A percentile compares a stretch with the other conserved stretches of the same genome.
These are phyloP conservation scores for Trilocha varians DNA, from an alignment of 2,888 invertebrate genomes.

Conservation along the genomic window DNA sequence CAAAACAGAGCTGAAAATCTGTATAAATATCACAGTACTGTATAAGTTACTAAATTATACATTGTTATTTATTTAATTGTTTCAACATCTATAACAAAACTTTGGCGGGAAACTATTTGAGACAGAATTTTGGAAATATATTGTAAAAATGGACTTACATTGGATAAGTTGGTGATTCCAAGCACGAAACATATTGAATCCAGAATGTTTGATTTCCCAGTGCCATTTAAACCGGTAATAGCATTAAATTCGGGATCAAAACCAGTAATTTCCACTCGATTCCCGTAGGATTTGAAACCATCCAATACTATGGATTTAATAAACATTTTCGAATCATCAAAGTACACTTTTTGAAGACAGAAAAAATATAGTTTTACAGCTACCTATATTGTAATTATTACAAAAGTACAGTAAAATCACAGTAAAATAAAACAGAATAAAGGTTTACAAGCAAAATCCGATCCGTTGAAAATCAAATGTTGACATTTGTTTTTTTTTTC, in stretches of 20 bases:
- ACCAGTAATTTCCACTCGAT: constrained; percentile 89
- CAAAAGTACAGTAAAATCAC: too few species aligned
- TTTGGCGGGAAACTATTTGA: constrained; percentile 23
- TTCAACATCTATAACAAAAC: background rate
- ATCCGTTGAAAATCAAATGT: constrained; percentile 27
- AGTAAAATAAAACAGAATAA: constrained; percentile 2
- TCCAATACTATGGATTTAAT: constrained; percentile 94
- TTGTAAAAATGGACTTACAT: constrained; percentile 75
- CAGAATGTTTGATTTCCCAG: constrained; percentile 97
- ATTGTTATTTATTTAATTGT: too few species aligned
- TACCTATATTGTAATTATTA: too few species aligned
- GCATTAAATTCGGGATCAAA: constrained; percentile 98
- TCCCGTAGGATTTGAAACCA: constrained; percentile 98
- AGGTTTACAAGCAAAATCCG: constrained; percentile 12
- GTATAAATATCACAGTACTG: too few species aligned
- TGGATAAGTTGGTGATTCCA: constrained; percentile 92
- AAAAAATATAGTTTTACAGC: too few species aligned
- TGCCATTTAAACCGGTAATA: constrained; percentile 97
- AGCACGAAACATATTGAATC: constrained; percentile 98
- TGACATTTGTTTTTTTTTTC: too few species aligned
- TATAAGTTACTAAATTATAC: too few species aligned
- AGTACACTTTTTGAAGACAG: background rate
- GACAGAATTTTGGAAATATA: constrained; percentile 7
- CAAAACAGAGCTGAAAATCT: too few species aligned
- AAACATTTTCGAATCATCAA: constrained; percentile 76